phyloP scores from a whole-genome alignment of 2,113 vertebrate species.

The Pantherophis guttatus region DNA sequence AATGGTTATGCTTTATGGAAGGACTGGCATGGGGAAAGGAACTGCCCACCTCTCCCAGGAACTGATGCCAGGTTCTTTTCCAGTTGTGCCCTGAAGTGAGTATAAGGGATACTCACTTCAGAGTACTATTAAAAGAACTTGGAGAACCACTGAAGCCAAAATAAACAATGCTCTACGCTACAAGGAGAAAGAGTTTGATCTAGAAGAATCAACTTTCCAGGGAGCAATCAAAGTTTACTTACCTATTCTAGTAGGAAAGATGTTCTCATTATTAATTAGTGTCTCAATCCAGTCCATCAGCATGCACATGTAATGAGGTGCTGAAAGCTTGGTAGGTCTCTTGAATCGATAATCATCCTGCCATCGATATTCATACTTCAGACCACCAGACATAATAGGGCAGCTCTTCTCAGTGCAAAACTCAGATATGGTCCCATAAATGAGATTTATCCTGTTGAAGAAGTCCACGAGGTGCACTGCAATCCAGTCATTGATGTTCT shows the following conservation, averaged over 20 bases:
- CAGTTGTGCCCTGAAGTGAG: not conserved
- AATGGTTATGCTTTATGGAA: not conserved
- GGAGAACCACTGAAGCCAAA: not conserved
- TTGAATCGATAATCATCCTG: slow-evolving; percentile 90
- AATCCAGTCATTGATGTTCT: slow-evolving; percentile 92
- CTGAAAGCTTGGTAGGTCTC: slow-evolving; percentile 89
- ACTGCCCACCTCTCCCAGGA: not conserved
- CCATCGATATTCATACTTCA: slow-evolving; percentile 95
- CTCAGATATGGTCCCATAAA: slow-evolving; percentile 96
- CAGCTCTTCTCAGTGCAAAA: slow-evolving; percentile 88
- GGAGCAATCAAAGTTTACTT: slow-evolving; percentile 54
- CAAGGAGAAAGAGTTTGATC: not conserved
- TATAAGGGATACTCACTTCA: not conserved
- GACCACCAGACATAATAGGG: slow-evolving; percentile 93
- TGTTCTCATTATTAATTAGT: slow-evolving; percentile 91
- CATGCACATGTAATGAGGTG: slow-evolving; percentile 91
- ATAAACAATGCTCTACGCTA: not conserved
- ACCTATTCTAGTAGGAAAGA: slow-evolving; percentile 96
- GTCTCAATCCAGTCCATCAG: slow-evolving; percentile 98
- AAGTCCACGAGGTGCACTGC: slow-evolving; percentile 97
- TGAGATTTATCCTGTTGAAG: slow-evolving; percentile 97
- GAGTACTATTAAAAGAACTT: not conserved
- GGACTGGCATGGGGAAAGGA: not conserved
- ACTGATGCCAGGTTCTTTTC: not conserved
- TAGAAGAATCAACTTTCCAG: not conserved